Base-by-base conservation (phyloP, 2,797 vertebrate species). In the Mycteria americana region DNA sequence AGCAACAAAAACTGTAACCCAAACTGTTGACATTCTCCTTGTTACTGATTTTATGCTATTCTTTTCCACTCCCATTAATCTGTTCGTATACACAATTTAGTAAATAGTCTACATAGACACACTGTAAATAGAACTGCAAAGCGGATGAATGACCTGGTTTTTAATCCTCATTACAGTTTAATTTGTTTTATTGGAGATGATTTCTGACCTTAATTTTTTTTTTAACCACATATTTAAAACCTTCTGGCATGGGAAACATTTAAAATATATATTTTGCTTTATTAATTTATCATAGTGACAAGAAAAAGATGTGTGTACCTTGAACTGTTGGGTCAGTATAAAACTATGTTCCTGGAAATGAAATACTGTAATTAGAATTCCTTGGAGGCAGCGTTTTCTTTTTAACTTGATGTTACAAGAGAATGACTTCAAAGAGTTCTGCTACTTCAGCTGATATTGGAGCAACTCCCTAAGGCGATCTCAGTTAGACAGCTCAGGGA, bases 321-420 rank as follows among this genome's bases (percentile, higher is more conserved):
- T 65, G 62, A 89, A 74, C 48, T 1, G 1, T 67, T 67, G 93
- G 54, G 85, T 95, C 73, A 93, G 37, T 94, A 76, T 82, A 80
- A 96, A 94, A 43, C 48, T 69, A 33, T 89, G 79, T 94, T 93
- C 27, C 79, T 83, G 68, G 95, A 95, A 91, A 93, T 94, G 45
- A 50, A 94, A 85, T 83, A 80, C 77, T 94, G 80, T 93, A 95
- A 96, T 96, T 92, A 89, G 93, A 93, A 96, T 97, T 95, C 81
- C 93, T 92, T 85, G 80, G 88, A 73, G 77, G 39, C 70, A 85
- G 16, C 80, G 88, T 50, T 72, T 93, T 97, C 95, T 84, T 95
- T 95, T 88, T 73, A 95, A 97, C 76, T 92, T 87, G 70, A 95
- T 60, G 82, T 95, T 91, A 85, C 67, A 41, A 92, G 56, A 88